Percentiles rank a stretch among this genome's conserved stretches.
phyloP scores from a whole-genome alignment of 2,888 invertebrate genomes.

The Clanis bilineata region DNA sequence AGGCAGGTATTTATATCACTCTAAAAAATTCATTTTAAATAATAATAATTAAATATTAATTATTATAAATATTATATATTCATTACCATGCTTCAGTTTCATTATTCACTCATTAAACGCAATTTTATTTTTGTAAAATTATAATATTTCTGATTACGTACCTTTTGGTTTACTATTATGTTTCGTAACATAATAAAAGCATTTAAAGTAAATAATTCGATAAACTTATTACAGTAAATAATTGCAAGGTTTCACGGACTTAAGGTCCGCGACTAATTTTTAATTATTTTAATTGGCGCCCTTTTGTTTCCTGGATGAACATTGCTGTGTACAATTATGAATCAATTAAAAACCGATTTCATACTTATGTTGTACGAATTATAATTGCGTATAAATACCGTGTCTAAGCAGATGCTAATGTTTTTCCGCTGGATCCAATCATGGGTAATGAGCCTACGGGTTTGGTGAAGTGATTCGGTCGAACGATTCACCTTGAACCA shows the following conservation, averaged over 20 bases:
- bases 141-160: neutral
- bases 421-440: neutral
- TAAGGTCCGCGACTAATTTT: neutral
- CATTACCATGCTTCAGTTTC: neutral
- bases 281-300: neutral
- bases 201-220: neutral
- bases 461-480: slow-evolving; percentile 52
- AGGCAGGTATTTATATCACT: too few relatives aligned
- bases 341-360: neutral
- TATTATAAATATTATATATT: neutral
- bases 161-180: neutral
- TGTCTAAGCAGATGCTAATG: neutral
- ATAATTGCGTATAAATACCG: neutral
- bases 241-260: neutral
- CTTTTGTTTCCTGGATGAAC: neutral
- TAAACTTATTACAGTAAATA: neutral
- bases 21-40: neutral
- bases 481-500: slow-evolving; percentile 64
- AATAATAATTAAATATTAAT: neutral
- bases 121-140: neutral
- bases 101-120: neutral
- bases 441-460: slow-evolving; percentile 31
- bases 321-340: neutral
- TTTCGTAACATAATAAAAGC: neutral
- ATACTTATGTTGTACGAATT: too few relatives aligned